These are phyloP conservation scores for Cotesia vestalis DNA, from an alignment of 1,140 invertebrate species.

Conservation along the genomic window DNA sequence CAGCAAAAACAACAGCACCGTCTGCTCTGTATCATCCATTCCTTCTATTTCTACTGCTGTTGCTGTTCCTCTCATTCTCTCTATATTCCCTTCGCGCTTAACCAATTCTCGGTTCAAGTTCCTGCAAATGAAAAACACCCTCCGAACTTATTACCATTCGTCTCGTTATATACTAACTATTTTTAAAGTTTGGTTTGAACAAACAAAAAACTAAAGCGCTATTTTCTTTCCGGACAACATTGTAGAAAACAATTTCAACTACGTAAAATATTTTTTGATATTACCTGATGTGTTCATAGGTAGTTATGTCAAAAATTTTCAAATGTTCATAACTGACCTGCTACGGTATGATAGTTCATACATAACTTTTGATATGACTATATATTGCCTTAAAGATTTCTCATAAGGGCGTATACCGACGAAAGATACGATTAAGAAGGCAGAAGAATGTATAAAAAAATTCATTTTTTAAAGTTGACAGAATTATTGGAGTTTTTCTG, in stretches of 20 bases:
- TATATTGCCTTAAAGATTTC: too few species aligned
- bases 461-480: too few species aligned
- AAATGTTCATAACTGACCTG: too few species aligned
- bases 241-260: too few species aligned
- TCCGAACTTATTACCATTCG: background rate
- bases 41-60: conserved; percentile 31
- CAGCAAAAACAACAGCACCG: conserved; percentile 46
- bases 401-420: too few species aligned
- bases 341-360: too few species aligned
- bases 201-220: background rate
- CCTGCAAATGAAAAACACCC: conserved; percentile 17
- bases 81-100: background rate
- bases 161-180: background rate
- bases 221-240: background rate
- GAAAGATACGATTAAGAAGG: too few species aligned
- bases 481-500: too few species aligned
- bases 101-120: conserved; percentile 20
- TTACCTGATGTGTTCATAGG: too few species aligned
- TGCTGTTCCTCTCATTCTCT: background rate
- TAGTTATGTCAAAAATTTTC: too few species aligned
- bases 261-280: background rate
- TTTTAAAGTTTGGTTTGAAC: background rate
- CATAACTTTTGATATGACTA: too few species aligned
- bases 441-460: too few species aligned
- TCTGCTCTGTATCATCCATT: conserved; percentile 36